Conservation (phyloP, 2,113 vertebrate species). For the Fulmarus glacialis region DNA sequence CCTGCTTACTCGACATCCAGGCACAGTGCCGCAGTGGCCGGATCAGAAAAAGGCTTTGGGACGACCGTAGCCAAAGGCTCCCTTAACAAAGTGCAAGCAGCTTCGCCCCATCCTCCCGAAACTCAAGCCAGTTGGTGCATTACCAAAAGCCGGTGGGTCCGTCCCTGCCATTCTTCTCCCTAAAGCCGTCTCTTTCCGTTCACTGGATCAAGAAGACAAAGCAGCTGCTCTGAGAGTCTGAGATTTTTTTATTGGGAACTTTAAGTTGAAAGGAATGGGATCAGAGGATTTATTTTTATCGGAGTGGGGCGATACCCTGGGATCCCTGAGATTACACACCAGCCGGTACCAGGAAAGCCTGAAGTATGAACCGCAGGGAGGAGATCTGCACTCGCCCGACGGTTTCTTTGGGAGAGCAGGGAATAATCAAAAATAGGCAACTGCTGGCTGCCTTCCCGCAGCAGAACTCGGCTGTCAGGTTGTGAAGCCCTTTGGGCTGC, state of each 20-base stretch:
- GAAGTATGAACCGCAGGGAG: not conserved
- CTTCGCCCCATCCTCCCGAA: accelerated
- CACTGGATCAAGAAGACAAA: not conserved
- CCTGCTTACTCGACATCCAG: not conserved
- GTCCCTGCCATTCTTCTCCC: conserved; percentile 29
- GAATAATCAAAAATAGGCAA: not conserved
- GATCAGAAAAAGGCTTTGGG: not conserved
- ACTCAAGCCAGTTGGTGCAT: not conserved
- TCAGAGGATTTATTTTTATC: not conserved
- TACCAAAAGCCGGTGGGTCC: too few relatives aligned
- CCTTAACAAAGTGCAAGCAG: not conserved
- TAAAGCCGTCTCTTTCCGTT: conserved; percentile 1
- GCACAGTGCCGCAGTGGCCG: not conserved
- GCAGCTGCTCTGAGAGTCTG: not conserved
- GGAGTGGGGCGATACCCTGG: not conserved
- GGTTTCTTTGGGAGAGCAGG: not conserved
- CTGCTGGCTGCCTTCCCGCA: not conserved
- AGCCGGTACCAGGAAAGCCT: not conserved
- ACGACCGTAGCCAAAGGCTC: not conserved
- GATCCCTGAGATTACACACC: not conserved
- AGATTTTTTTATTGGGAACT: not conserved
- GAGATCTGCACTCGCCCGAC: accelerated
- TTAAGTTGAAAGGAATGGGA: not conserved
- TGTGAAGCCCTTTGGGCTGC: not conserved
- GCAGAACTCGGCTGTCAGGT: not conserved